phyloP scores from a whole-genome alignment of 2,888 invertebrate species.

The Aphelenchoides bicaudatus region DNA sequence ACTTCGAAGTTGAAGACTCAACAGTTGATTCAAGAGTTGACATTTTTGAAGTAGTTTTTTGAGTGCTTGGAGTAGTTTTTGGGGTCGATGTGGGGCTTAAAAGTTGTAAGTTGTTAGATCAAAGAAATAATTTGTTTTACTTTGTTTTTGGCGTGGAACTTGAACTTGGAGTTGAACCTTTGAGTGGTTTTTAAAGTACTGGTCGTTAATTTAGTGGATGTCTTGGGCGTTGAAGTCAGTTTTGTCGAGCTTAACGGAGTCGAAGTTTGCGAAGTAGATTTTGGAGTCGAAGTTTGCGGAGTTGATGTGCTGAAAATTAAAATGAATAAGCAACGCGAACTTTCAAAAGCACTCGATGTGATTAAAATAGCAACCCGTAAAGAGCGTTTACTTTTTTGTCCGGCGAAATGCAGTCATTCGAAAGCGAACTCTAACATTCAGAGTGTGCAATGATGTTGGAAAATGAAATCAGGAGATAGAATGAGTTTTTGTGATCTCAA shows the following conservation, averaged over 20 bases:
- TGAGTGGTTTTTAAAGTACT: not conserved
- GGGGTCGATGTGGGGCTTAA: not conserved
- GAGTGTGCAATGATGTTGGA: too few species aligned
- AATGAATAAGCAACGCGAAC: too few species aligned
- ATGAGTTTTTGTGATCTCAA: too few species aligned
- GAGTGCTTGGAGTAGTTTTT: not conserved
- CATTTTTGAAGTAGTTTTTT: not conserved
- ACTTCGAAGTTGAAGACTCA: not conserved
- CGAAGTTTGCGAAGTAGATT: not conserved
- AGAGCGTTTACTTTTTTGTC: too few species aligned
- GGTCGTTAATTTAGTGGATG: not conserved
- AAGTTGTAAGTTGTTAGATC: too few species aligned
- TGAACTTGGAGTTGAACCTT: not conserved
- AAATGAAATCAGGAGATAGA: too few species aligned
- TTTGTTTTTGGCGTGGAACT: constrained; percentile 3
- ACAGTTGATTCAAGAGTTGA: not conserved
- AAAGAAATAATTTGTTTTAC: not conserved
- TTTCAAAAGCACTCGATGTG: too few species aligned
- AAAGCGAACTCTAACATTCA: too few species aligned
- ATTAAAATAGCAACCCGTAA: too few species aligned
- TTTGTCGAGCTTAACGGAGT: not conserved
- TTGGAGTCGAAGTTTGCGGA: constrained; percentile 7
- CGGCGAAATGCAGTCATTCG: too few species aligned
- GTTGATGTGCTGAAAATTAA: too few species aligned
- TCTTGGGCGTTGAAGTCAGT: constrained; percentile 1